Percentiles rank a stretch among this genome's conserved stretches.
Conservation (phyloP, 2,113 vertebrate species). For the Thalassarche chlororhynchos region DNA sequence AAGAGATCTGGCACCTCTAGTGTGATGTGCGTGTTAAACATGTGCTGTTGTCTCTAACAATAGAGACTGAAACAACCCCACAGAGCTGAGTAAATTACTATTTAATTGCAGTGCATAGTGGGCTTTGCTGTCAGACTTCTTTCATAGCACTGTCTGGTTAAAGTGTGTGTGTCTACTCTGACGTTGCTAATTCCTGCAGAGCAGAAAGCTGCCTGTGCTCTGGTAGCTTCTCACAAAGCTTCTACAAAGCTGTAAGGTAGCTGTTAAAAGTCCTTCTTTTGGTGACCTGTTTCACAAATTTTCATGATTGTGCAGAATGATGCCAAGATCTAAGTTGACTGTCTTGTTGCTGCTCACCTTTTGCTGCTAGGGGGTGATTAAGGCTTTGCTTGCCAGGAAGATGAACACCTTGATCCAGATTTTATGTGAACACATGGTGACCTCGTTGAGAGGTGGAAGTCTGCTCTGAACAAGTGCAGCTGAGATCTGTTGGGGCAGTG, state of each 20-base stretch:
- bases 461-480: neutral
- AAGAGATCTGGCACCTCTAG: neutral
- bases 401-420: neutral
- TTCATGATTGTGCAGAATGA: neutral
- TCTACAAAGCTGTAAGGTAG: neutral
- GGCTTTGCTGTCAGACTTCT: neutral
- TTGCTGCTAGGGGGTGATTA: neutral
- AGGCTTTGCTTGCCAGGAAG: neutral
- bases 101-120: neutral
- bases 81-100: neutral
- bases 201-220: neutral
- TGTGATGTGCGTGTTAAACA: accelerated
- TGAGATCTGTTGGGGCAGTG: neutral
- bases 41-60: neutral
- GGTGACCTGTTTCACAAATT: neutral
- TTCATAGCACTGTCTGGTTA: neutral
- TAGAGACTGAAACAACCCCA: neutral
- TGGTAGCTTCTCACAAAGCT: neutral
- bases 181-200: accelerated
- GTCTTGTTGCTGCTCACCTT: neutral
- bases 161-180: neutral
- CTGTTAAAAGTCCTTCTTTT: neutral
- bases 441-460: neutral
- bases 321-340: neutral
- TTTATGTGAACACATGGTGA: neutral